A percentile compares a stretch with the other conserved stretches of the same genome.
These are phyloP conservation scores for Eucera pruinosa DNA, from an alignment of 2,888 invertebrate species.

Conservation along the genomic window DNA sequence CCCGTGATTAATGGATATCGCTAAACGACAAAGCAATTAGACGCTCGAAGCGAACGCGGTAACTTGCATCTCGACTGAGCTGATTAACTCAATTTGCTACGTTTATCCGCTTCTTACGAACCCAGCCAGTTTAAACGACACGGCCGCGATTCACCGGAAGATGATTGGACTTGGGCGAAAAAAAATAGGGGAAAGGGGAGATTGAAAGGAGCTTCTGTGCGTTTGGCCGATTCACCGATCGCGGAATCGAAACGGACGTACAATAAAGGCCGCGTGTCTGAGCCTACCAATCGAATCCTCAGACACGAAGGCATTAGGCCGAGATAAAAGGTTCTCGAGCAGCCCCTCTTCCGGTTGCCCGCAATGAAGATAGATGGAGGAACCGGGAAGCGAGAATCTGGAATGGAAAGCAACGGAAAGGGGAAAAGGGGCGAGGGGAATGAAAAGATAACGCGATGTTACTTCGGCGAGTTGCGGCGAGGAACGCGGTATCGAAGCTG, in stretches of 20 bases:
- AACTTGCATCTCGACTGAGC: too few species aligned
- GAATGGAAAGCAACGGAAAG: conserved; percentile 25
- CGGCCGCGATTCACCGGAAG: too few species aligned
- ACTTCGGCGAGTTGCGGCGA: conserved; percentile 49
- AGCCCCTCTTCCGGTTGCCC: conserved; percentile 65
- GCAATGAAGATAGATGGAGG: conserved; percentile 77
- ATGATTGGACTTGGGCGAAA: too few species aligned
- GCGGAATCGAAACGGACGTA: conserved; percentile 52
- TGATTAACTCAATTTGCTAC: too few species aligned
- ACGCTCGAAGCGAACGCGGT: too few species aligned
- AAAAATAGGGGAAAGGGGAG: too few species aligned
- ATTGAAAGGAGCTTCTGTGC: too few species aligned
- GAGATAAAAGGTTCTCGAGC: conserved; percentile 69
- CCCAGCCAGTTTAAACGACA: too few species aligned
- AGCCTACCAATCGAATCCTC: conserved; percentile 52
- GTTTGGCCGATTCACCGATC: conserved; percentile 28
- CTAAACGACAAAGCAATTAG: too few species aligned
- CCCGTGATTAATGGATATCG: too few species aligned
- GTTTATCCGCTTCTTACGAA: too few species aligned
- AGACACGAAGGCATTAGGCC: conserved; percentile 55
- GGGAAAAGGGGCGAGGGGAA: conserved; percentile 22
- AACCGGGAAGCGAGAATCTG: conserved; percentile 66
- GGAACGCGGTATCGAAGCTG: conserved; percentile 51
- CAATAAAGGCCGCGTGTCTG: conserved; percentile 42
- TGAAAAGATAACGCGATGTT: conserved; percentile 59